A percentile compares a stretch with the other conserved stretches of the same genome.
phyloP scores from a whole-genome alignment of 1,140 invertebrate species.

The Aphidius gifuensis region DNA sequence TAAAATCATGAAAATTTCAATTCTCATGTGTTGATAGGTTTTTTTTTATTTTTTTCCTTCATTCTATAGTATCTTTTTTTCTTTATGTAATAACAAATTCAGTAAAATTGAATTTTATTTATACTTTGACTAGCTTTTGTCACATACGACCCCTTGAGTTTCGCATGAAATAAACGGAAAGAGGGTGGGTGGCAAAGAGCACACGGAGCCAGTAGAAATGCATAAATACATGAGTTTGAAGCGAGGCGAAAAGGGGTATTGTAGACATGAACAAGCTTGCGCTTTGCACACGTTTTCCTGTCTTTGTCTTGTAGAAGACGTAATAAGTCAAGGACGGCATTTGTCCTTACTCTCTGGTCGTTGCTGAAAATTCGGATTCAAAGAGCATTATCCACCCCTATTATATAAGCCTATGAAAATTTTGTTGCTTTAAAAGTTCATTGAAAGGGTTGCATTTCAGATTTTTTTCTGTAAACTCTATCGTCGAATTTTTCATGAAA shows the following conservation, averaged over 20 bases:
- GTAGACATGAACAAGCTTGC: constrained; percentile 34
- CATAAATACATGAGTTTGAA: constrained; percentile 53
- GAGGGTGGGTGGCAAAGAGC: constrained; percentile 9
- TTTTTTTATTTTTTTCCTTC: too few relatives aligned
- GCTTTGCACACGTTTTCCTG: constrained; percentile 12
- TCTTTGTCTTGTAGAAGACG: constrained; percentile 33
- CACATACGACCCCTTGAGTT: constrained; percentile 23
- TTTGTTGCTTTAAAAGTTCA: constrained; percentile 26
- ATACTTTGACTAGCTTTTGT: constrained; percentile 19
- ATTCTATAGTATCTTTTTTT: too few relatives aligned
- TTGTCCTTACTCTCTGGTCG: constrained; percentile 15
- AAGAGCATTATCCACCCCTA: constrained; percentile 28
- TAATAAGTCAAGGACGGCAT: constrained; percentile 47
- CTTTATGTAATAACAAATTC: background rate
- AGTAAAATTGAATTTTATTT: constrained; percentile 14
- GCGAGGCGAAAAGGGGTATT: constrained; percentile 21
- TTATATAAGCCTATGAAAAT: constrained; percentile 15
- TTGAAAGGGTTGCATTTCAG: constrained; percentile 5
- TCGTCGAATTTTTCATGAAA: too few relatives aligned
- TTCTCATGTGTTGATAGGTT: too few relatives aligned
- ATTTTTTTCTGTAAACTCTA: background rate
- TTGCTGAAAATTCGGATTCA: constrained; percentile 43
- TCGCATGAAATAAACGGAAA: background rate
- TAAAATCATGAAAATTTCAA: too few relatives aligned
- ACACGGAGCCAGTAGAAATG: constrained; percentile 41